phyloP scores from a whole-genome alignment of 2,113 vertebrate genomes.

The human region DNA sequence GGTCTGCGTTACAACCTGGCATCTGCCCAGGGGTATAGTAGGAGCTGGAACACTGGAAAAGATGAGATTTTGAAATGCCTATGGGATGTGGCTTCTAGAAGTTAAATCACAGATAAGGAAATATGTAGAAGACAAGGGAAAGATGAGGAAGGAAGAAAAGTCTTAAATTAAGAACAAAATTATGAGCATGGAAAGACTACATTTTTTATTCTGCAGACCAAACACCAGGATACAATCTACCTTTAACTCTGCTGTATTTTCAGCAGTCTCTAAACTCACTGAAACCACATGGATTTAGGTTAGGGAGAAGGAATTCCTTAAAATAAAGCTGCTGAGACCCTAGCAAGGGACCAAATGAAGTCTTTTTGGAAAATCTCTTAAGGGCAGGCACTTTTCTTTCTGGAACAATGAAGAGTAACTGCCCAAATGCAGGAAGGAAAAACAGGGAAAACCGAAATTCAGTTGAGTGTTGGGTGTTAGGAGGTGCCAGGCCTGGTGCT shows the following conservation, averaged over 20 bases:
- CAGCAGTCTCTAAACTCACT: background rate
- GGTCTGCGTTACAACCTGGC: background rate
- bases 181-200: background rate
- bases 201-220: background rate
- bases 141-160: background rate
- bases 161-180: background rate
- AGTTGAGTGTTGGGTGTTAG: background rate
- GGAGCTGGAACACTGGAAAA: background rate
- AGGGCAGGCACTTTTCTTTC: background rate
- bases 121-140: background rate
- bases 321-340: conserved; percentile 14
- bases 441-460: background rate
- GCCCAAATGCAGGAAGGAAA: background rate
- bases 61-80: background rate
- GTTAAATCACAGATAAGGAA: background rate
- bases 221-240: background rate
- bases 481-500: background rate
- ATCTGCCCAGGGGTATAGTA: background rate
- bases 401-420: background rate
- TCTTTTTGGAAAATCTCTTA: background rate
- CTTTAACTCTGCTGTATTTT: background rate
- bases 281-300: background rate
- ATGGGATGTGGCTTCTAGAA: background rate
- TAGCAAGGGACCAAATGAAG: background rate
- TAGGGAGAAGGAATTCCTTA: background rate